Evolutionary conservation across 2,113 vertebrate species (phyloP).

Genomic region (Notechis scutatus): DNA sequence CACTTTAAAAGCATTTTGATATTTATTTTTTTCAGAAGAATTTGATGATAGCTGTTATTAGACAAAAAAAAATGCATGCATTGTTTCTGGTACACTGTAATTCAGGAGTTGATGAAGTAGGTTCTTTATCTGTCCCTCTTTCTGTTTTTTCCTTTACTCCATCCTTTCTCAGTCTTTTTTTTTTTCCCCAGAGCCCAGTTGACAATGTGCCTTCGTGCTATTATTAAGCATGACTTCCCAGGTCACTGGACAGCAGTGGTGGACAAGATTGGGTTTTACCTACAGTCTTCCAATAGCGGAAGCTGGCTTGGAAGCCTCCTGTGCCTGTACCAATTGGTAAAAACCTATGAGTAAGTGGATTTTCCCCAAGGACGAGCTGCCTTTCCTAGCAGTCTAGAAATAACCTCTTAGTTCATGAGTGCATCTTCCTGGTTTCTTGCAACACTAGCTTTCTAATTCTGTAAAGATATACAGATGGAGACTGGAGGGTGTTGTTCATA

Average conservation of each 20-base stretch:
- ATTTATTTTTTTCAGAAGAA: background rate
- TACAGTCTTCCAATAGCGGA: conserved; percentile 87
- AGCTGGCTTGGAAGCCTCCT: conserved; percentile 94
- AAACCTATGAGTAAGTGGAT: conserved; percentile 93
- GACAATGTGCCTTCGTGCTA: conserved; percentile 90
- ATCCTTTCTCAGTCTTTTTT: background rate
- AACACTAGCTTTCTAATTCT: background rate
- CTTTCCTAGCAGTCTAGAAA: background rate
- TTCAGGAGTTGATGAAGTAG: background rate
- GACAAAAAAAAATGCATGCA: background rate
- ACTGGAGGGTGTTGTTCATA: background rate
- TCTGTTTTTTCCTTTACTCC: background rate
- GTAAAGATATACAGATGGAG: background rate
- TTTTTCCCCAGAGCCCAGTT: conserved; percentile 80
- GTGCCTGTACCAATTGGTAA: conserved; percentile 94
- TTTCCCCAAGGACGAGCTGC: background rate
- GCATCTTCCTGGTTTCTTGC: background rate
- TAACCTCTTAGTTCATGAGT: background rate
- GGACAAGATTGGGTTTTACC: conserved; percentile 88
- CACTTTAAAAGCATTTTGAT: background rate
- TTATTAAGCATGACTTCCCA: conserved; percentile 96
- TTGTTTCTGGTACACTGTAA: background rate
- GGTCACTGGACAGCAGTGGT: conserved; percentile 92
- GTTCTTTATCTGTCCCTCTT: conserved; percentile 7
- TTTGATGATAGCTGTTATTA: background rate